Base-by-base conservation (phyloP, 2,113 vertebrate genomes). In the Chaetodon auriga region DNA sequence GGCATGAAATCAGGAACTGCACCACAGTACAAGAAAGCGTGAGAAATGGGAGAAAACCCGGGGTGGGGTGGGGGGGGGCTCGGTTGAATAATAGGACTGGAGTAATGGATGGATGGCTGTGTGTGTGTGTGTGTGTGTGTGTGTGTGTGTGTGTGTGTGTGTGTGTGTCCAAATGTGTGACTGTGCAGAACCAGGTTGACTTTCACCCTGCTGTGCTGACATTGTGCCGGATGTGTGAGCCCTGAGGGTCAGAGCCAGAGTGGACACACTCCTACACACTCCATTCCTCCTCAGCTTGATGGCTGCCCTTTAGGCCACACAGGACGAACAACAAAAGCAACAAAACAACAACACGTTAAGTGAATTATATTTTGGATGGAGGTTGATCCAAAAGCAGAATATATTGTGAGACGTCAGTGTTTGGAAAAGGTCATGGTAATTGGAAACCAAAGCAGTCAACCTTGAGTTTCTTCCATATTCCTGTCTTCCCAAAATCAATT, bases 221-320 rank as follows among this genome's bases (percentile, higher is more conserved):
- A 70, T 72, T 75, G 70, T 53, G 75, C 71, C 19, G 14, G 46
- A 78, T 49, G 72, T 63, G 54, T 81, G 64, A 61, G 58, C 54
- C 61, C 41, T 73, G 57, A 69, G 61, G 35, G 65, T 82, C 13
- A 38, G 25, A 45, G 65, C 57, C 72, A 78, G 49, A 82, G 68
- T 21, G 66, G 70, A 82, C 81, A 62, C 73, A 75, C 51, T 82
- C 62, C 68, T 43, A 83, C 80, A 77, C 68, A 80, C 48, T 75
- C 73, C 70, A 72, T 58, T 38, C 75, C 53, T 66, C 80, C 53
- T 79, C 80, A 82, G 89, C 78, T 82, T 89, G 88, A 91, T 53
- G 72, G 87, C 75, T 93, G 83, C 69, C 89, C 90, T 93, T 93
- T 91, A 23, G 72, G 68, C 49, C 61, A 19, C 77, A 83, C 51